Base-by-base conservation (phyloP, 2,113 vertebrate genomes). In the Ceuthmochares aereus region DNA sequence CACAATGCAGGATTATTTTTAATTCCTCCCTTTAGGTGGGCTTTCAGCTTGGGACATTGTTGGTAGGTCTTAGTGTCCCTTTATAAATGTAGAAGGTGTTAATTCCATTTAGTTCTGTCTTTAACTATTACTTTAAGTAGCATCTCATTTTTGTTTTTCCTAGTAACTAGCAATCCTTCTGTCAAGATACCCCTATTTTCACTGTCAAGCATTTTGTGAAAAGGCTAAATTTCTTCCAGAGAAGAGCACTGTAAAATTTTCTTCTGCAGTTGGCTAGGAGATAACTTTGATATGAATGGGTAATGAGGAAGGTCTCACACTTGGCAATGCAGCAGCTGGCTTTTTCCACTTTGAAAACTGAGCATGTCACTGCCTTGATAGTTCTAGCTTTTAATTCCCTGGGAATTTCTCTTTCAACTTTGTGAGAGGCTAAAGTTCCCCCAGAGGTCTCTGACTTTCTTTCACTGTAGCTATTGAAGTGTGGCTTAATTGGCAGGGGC, bases 341-440 rank as follows among this genome's bases (percentile, higher is more conserved):
- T 92, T 96, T 96, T 96, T 97, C 95, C 93, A 95, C 66, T 94
- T 92, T 87, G 94, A 91, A 96, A 96, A 95, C 54, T 73, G 92
- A 94, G 56, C 56, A 89, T 95, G 83, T 54, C 76, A 32, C 58
- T 84, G 92, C 76, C 68, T 92, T 90, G 82, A 88, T 83, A 88
- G 72, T 86, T 84, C 52, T 62, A 26, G 40, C 76, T 92, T 90
- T 90, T 92, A 93, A 95, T 93, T 93, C 96, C 88, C 56, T 73
- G 54, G 62, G 92, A 95, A 96, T 96, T 92, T 93, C 37, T 92
- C 88, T 96, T 94, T 95, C 90, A 96, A 89, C 86, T 92, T 94
- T 37, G n/a, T 51, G 66, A 75, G 85, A 84, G 73, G 82, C 60
- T 89, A 59, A 93, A 96, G 83, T 93, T 96, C 43, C 66, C 76